Base-by-base conservation (phyloP, 2,113 vertebrate species). In the Piaya cayana region DNA sequence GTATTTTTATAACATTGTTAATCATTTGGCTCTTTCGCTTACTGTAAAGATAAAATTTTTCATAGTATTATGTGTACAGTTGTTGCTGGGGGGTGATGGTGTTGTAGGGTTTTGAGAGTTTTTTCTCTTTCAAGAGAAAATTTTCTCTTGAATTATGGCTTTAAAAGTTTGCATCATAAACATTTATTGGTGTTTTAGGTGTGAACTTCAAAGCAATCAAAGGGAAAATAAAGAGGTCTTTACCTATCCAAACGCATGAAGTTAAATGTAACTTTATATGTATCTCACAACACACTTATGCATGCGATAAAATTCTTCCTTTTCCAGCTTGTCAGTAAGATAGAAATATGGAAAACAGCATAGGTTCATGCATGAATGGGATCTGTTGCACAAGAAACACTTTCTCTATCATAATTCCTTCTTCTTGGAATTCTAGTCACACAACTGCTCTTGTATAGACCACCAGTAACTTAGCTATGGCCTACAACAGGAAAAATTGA, bases 71-170 rank as follows among this genome's bases (percentile, higher is more conserved):
- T 5, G 5, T n/a, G 5, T 56, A 56, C 64, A 45, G 10, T 8
- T 47, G 12, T 26, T 58, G 2, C 20, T 13, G 11, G 15, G n/a
- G 19, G 14, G 7, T 22, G 7, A 10, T 50, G 5, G 0, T 32
- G 63, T 63, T 53, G 11, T n/a, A 49, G 19, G 4, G 3, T 43
- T 12, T 1, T 8, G 34, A 27, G 4, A 2, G 4, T 1, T 6
- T 72, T 0, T 0, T 2, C n/a, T 56, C 37, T 45, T 56, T 5
- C 9, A 55, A 34, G 12, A 25, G 4, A 68, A 78, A 52, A 1
- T 14, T 93, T 70, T 74, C 5, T 50, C 21, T 76, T 49, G 7
- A 69, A 49, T 49, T 5, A 8, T 15, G 4, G 2, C 19, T 64
- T 84, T 74, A 12, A 47, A 82, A 63, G 18, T 36, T 88, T 74